Conservation (phyloP, 2,797 vertebrate species). For the Intellagama lesueurii region DNA sequence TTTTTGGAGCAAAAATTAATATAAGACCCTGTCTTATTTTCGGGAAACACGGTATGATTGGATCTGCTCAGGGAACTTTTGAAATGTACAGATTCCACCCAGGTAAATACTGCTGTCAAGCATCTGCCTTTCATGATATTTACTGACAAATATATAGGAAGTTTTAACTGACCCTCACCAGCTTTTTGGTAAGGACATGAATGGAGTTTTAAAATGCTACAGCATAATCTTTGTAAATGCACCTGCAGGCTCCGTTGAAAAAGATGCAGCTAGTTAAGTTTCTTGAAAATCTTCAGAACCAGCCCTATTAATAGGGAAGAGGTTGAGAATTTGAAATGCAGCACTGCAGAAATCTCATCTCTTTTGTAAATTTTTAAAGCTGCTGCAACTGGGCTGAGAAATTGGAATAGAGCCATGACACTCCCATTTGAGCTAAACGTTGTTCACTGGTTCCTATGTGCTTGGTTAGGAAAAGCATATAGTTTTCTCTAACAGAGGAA, state of each 20-base stretch:
- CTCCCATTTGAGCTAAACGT: neutral
- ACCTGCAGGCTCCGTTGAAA: neutral
- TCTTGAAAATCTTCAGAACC: neutral
- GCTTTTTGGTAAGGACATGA: neutral
- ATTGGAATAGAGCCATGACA: neutral
- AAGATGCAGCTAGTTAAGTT: neutral
- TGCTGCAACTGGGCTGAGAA: neutral
- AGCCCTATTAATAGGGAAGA: neutral
- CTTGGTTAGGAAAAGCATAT: neutral
- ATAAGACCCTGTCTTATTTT: too few species aligned
- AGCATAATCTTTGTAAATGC: neutral
- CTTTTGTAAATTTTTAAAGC: neutral
- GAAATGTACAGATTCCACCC: neutral
- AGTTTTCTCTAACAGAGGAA: neutral
- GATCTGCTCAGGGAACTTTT: constrained; percentile 38
- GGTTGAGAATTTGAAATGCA: neutral
- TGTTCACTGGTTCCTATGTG: neutral
- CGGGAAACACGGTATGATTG: neutral
- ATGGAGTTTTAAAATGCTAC: neutral
- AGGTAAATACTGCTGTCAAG: neutral
- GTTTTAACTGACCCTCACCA: neutral
- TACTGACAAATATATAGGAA: neutral
- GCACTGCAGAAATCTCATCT: neutral
- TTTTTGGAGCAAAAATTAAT: too few species aligned
- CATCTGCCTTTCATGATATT: constrained; percentile 16